Evolutionary conservation across 2,113 vertebrate genomes (phyloP).

Genomic region (Sylvilagus bachmani): DNA sequence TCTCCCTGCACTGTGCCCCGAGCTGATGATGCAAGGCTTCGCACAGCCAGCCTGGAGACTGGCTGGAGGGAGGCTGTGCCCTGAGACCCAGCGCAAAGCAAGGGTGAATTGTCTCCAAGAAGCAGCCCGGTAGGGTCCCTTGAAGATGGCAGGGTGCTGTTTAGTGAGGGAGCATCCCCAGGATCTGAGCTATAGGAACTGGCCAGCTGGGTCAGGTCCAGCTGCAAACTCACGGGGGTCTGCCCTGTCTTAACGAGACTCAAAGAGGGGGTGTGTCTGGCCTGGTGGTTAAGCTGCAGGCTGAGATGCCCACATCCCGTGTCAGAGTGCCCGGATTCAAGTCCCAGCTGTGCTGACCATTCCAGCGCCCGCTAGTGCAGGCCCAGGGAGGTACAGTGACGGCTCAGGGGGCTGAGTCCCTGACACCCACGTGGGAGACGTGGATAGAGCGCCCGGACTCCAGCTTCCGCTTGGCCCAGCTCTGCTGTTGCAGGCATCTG

Average conservation of each 20-base stretch:
- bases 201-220: neutral
- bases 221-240: neutral
- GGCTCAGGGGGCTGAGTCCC: no score
- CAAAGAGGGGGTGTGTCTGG: neutral
- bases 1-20: rapidly evolving
- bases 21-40: neutral
- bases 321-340: no score
- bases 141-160: neutral
- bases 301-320: no score
- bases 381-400: no score
- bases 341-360: no score
- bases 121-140: neutral
- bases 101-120: neutral
- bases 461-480: no score
- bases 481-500: no score
- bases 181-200: neutral
- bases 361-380: no score
- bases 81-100: neutral
- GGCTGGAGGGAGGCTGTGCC: neutral
- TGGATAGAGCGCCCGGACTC: no score
- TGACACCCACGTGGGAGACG: no score
- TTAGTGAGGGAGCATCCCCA: neutral
- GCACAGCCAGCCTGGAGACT: no score
- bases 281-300: no score
- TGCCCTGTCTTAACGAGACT: neutral